These are phyloP conservation scores for Achroia grisella DNA, from an alignment of 1,140 invertebrate genomes.

Conservation along the genomic window DNA sequence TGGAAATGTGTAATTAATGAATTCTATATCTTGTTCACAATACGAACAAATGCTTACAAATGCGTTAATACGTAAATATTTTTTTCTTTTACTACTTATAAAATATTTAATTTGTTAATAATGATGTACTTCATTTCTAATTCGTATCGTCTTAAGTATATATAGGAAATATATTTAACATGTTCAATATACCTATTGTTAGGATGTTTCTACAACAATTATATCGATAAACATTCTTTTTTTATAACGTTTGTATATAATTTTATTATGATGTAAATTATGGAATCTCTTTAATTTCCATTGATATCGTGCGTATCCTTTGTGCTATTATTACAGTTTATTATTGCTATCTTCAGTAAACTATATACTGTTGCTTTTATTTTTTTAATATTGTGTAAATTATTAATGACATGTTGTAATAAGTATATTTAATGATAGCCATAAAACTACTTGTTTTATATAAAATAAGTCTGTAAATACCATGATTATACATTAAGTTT, in stretches of 20 bases:
- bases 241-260: slow-evolving; percentile 52
- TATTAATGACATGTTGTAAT: slow-evolving; percentile 70
- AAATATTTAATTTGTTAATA: too few relatives aligned
- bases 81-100: too few relatives aligned
- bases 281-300: slow-evolving; percentile 68
- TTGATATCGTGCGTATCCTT: slow-evolving; percentile 44
- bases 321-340: slow-evolving; percentile 53
- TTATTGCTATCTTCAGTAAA: slow-evolving; percentile 54
- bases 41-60: too few relatives aligned
- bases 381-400: slow-evolving; percentile 65
- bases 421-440: slow-evolving; percentile 68
- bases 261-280: slow-evolving; percentile 62
- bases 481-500: slow-evolving; percentile 73
- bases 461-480: slow-evolving; percentile 72
- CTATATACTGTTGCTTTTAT: slow-evolving; percentile 65
- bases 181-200: slow-evolving; percentile 12
- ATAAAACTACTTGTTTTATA: slow-evolving; percentile 72
- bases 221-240: slow-evolving; percentile 49
- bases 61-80: too few relatives aligned
- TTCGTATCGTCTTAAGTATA: not conserved
- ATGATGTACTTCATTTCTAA: too few relatives aligned
- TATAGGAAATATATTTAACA: slow-evolving; percentile 7
- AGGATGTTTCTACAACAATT: slow-evolving; percentile 15
- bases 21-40: too few relatives aligned
- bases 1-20: too few relatives aligned